These are phyloP conservation scores for Keiferia lycopersicella DNA, from an alignment of 2,888 invertebrate species.

Conservation along the genomic window DNA sequence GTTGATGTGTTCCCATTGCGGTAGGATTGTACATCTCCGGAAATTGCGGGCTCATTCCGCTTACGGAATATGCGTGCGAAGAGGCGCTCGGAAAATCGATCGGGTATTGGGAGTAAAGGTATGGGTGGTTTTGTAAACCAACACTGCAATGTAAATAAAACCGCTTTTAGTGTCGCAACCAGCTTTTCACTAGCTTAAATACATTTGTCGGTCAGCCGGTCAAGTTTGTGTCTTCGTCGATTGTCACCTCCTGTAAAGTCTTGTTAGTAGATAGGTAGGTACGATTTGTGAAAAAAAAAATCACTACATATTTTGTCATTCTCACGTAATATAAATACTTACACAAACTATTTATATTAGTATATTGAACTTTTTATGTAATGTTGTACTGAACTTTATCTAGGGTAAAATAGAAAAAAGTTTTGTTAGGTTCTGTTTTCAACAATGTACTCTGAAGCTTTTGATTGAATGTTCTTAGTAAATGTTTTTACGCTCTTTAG, in stretches of 20 bases:
- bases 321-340: too few relatives aligned
- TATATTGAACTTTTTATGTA: too few relatives aligned
- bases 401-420: too few relatives aligned
- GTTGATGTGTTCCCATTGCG: slow-evolving; percentile 63
- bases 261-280: neutral
- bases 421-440: too few relatives aligned
- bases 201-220: slow-evolving; percentile 29
- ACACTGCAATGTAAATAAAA: slow-evolving; percentile 74
- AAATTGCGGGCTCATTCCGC: slow-evolving; percentile 75
- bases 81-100: slow-evolving; percentile 79
- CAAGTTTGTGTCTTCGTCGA: slow-evolving; percentile 15
- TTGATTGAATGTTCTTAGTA: too few relatives aligned
- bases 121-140: slow-evolving; percentile 77
- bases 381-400: too few relatives aligned
- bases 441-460: too few relatives aligned
- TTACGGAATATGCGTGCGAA: slow-evolving; percentile 78
- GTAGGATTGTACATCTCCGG: slow-evolving; percentile 75
- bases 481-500: too few relatives aligned
- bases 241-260: slow-evolving; percentile 12
- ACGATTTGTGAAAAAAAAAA: neutral
- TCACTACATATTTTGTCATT: too few relatives aligned
- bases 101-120: slow-evolving; percentile 79
- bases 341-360: too few relatives aligned
- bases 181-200: slow-evolving; percentile 28
- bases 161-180: slow-evolving; percentile 39